A percentile compares a stretch with the other conserved stretches of the same genome.
Evolutionary conservation across 1,140 invertebrate species (phyloP).

Genomic region (Aphelinus certus): DNA sequence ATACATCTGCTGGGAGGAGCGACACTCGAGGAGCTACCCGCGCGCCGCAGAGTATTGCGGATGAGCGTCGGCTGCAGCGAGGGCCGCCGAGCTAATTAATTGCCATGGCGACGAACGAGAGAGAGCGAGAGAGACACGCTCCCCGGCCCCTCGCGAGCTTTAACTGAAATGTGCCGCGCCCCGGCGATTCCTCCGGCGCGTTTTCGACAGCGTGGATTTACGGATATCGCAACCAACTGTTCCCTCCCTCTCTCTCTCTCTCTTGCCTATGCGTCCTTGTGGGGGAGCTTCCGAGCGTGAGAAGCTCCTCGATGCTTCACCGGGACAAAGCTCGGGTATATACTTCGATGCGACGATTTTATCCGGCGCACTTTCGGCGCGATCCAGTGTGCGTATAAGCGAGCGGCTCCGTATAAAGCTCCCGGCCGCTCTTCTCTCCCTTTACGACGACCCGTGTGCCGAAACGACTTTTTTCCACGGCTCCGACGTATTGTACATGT

Average conservation of each 20-base stretch:
- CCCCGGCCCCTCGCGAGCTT: conserved; percentile 55
- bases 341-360: too few relatives aligned
- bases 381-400: conserved; percentile 14
- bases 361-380: background rate
- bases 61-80: conserved; percentile 37
- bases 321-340: too few relatives aligned
- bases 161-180: conserved; percentile 63
- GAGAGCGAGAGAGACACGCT: conserved; percentile 52
- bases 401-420: conserved; percentile 3
- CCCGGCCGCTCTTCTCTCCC: conserved; percentile 3
- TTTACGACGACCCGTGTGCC: conserved; percentile 32
- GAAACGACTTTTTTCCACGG: conserved; percentile 42
- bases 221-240: background rate
- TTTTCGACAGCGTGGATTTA: background rate
- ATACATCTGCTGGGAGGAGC: too few relatives aligned
- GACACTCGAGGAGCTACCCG: too few relatives aligned
- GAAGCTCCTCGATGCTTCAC: too few relatives aligned
- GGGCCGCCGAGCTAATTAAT: conserved; percentile 66
- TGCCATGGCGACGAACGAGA: conserved; percentile 65
- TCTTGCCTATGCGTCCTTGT: conserved; percentile 47
- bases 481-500: too few relatives aligned
- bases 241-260: conserved; percentile 27
- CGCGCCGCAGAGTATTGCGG: too few relatives aligned
- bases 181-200: conserved; percentile 52
- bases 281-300: too few relatives aligned